phyloP scores from a whole-genome alignment of 2,113 vertebrate species.

The Epinephelus cyanopodus region DNA sequence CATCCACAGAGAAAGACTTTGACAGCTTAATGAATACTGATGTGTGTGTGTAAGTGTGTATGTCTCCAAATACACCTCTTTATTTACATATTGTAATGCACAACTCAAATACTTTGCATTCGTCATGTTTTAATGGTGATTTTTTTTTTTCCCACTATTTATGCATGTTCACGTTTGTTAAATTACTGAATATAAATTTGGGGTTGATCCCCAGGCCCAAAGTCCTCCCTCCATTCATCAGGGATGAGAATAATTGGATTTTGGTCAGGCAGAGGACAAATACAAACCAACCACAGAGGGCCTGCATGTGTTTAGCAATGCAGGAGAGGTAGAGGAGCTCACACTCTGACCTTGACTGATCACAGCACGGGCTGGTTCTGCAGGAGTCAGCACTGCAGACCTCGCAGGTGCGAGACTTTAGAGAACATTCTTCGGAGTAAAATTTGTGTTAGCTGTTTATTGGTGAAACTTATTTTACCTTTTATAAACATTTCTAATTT shows the following conservation, averaged over 20 bases:
- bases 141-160: not conserved
- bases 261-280: constrained; percentile 41
- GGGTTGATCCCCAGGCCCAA: constrained; percentile 1
- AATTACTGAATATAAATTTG: constrained; percentile 43
- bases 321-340: constrained; percentile 46
- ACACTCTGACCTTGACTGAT: constrained; percentile 70
- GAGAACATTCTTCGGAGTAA: constrained; percentile 4
- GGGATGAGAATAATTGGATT: constrained; percentile 63
- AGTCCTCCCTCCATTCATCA: constrained; percentile 46
- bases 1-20: not conserved
- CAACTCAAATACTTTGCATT: not conserved
- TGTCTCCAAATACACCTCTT: not conserved
- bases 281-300: constrained; percentile 41
- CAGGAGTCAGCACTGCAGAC: constrained; percentile 67
- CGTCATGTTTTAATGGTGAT: not conserved
- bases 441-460: constrained; percentile 17
- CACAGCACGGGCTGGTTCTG: constrained; percentile 49
- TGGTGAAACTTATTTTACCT: constrained; percentile 17
- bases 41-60: not conserved
- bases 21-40: not conserved
- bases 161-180: constrained; percentile 7
- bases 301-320: constrained; percentile 61
- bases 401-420: constrained; percentile 34
- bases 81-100: not conserved
- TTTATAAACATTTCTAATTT: constrained; percentile 12